Conservation (phyloP, 2,888 invertebrate genomes). For the Yponomeuta cagnagella region DNA sequence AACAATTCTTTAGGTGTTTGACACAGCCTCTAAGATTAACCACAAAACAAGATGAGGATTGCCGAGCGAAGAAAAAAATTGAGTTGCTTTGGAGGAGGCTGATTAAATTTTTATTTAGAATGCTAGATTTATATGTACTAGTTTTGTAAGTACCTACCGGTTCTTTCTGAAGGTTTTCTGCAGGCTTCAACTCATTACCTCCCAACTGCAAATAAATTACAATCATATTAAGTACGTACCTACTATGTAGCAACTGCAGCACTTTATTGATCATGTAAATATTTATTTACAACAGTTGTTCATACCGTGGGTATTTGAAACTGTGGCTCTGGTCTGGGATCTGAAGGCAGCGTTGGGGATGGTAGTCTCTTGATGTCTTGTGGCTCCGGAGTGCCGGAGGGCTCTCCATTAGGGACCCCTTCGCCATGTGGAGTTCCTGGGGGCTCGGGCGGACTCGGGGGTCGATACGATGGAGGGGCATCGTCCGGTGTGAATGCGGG, state of each 20-base stretch:
- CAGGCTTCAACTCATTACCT: constrained; percentile 12
- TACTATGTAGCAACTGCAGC: too few relatives aligned
- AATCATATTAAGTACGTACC: constrained; percentile 14
- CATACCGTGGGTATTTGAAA: not conserved
- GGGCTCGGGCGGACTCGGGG: not conserved
- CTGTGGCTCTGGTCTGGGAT: not conserved
- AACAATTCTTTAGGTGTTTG: too few relatives aligned
- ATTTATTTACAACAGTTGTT: not conserved
- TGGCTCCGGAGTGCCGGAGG: not conserved
- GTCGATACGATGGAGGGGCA: not conserved
- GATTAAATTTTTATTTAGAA: too few relatives aligned
- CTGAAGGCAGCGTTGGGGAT: not conserved
- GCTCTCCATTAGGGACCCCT: not conserved
- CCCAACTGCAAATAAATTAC: constrained; percentile 19
- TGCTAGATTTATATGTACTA: not conserved
- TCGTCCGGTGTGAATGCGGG: constrained; percentile 1
- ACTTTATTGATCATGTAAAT: too few relatives aligned
- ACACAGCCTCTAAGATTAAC: too few relatives aligned
- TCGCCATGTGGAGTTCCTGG: too few relatives aligned
- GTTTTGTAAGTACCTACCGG: not conserved
- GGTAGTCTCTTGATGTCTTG: not conserved
- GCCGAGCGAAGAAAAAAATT: too few relatives aligned
- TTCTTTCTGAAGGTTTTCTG: not conserved
- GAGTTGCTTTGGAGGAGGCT: too few relatives aligned
- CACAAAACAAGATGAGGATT: too few relatives aligned